These are phyloP conservation scores for Mesorhabditis sp. DNA, from an alignment of 2,888 invertebrate genomes.

Conservation along the genomic window DNA sequence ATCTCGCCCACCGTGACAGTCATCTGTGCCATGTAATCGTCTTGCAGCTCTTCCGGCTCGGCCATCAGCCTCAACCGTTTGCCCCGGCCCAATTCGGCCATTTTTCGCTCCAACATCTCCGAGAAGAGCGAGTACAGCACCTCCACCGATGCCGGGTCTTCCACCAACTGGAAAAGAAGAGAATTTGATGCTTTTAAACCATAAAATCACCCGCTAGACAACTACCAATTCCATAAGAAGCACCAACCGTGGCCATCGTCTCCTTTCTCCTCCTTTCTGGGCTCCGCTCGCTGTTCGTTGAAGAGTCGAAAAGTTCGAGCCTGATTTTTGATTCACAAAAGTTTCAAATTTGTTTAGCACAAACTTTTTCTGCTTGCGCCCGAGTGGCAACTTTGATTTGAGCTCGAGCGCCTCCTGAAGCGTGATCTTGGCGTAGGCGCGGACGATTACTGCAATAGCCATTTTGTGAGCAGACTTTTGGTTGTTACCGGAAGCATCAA, in stretches of 20 bases:
- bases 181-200: no score
- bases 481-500: constrained; percentile 42
- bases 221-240: no score
- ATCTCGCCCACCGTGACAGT: neutral
- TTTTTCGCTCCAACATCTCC: constrained; percentile 36
- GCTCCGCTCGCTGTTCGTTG: no score
- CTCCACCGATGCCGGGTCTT: constrained; percentile 40
- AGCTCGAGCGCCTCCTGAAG: constrained; percentile 37
- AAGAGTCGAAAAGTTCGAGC: no score
- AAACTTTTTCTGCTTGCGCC: no score
- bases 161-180: constrained; percentile 19
- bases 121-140: constrained; percentile 40
- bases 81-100: constrained; percentile 26
- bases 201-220: no score
- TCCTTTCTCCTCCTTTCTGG: no score
- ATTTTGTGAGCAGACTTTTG: neutral
- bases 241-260: no score
- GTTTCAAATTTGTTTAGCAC: no score
- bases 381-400: neutral
- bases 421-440: constrained; percentile 49
- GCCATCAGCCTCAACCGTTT: constrained; percentile 2
- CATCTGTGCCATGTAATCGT: constrained; percentile 29
- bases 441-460: constrained; percentile 29
- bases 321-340: no score
- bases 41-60: constrained; percentile 22